Evolutionary conservation across 1,140 invertebrate genomes (phyloP).

Genomic region (Ooceraea biroi): DNA sequence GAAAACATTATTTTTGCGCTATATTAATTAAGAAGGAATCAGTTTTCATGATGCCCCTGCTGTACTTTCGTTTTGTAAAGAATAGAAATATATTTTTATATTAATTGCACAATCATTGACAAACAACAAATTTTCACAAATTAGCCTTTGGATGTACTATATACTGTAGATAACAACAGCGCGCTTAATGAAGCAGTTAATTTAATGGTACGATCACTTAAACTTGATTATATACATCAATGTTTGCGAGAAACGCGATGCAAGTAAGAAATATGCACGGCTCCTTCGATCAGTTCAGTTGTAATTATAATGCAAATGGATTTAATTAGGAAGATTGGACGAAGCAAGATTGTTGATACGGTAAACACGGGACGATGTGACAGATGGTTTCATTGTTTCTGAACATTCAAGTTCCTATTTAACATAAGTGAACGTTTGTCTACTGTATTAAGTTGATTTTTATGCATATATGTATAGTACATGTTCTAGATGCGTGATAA

Average conservation of each 20-base stretch:
- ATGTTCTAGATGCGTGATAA: too few species aligned
- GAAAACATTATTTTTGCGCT: too few species aligned
- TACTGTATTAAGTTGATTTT: too few species aligned
- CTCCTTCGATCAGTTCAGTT: neutral
- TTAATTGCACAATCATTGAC: too few species aligned
- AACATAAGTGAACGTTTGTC: neutral
- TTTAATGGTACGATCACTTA: constrained; percentile 16
- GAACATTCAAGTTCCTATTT: neutral
- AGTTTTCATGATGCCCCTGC: too few species aligned
- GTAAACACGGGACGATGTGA: neutral
- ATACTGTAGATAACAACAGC: neutral
- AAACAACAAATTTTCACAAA: too few species aligned
- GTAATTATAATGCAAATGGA: neutral
- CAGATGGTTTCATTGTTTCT: neutral
- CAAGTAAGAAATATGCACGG: neutral
- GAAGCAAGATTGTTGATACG: constrained; percentile 5
- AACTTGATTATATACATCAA: neutral
- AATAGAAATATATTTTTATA: too few species aligned
- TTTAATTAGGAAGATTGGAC: constrained; percentile 9
- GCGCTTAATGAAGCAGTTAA: constrained; percentile 20
- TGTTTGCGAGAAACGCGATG: constrained; percentile 2
- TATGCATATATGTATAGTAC: too few species aligned
- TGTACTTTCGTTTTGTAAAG: too few species aligned
- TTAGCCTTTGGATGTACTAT: neutral
- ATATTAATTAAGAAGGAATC: too few species aligned